These are phyloP conservation scores for Zaprionus lachaisei DNA, from an alignment of 1,140 invertebrate genomes.

Conservation along the genomic window DNA sequence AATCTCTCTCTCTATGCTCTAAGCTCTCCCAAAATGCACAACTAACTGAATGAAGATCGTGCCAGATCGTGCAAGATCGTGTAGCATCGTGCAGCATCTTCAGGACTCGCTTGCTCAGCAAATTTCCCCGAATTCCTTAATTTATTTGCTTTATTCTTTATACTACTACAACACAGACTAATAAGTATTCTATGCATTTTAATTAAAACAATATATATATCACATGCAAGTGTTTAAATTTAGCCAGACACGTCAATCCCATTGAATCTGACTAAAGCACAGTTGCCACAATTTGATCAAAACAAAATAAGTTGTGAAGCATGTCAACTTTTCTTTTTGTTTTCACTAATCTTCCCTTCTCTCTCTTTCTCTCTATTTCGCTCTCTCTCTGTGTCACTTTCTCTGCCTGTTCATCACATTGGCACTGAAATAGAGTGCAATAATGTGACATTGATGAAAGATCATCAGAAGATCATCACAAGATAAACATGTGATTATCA, in stretches of 20 bases:
- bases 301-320: constrained; percentile 51
- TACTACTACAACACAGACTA: neutral
- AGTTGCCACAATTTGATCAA: constrained; percentile 59
- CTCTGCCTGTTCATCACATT: neutral
- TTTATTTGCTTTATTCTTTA: constrained; percentile 25
- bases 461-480: neutral
- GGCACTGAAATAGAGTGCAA: constrained; percentile 6
- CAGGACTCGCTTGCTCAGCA: constrained; percentile 27
- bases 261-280: constrained; percentile 60
- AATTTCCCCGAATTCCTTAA: constrained; percentile 40
- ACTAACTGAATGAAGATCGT: neutral
- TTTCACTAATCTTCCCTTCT: constrained; percentile 11
- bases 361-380: neutral
- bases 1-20: constrained; percentile 19
- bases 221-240: constrained; percentile 69
- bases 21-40: constrained; percentile 41
- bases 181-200: constrained; percentile 54
- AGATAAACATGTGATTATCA: too few relatives aligned
- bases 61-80: neutral
- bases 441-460: constrained; percentile 1
- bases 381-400: neutral
- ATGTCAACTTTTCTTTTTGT: constrained; percentile 18
- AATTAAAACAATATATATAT: constrained; percentile 58
- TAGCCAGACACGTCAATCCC: constrained; percentile 66
- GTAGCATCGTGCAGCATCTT: neutral